Evolutionary conservation across 1,140 invertebrate genomes (phyloP), one percentile per base, ranked within the genome.

Genomic region (Proctacanthus coquilletti): DNA sequence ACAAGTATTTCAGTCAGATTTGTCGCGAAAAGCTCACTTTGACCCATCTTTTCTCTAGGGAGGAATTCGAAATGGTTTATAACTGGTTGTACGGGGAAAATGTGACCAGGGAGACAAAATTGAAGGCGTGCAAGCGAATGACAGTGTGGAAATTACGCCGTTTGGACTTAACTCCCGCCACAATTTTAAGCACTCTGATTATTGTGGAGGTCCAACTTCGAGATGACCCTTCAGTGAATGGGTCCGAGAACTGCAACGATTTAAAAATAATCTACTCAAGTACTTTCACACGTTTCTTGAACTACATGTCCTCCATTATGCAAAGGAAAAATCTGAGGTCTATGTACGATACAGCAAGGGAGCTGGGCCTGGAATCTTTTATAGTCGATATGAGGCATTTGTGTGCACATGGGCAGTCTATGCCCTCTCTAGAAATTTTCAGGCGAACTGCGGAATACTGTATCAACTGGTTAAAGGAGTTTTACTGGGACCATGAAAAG

Each of bases 221-320:
- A 35, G 45, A 47, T 40, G 5, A n/a, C 4, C 4, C 6, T n/a
- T 13, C n/a, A 9, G 11, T 6, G 13, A n/a, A 21, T 17, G 13
- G 3, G 2, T 1, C 23, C 8, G 5, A 18, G 19, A 35, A 46
- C 18, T 46, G 46, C 31, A 38, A 30, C 10, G 23, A 45, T 30
- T 34, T 53, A n/a, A 45, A 51, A 23, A 44, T 36, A 0, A 41
- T 44, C 6, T 60, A 60, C 42, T 48, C 54, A 2, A 52, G 42
- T 11, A 48, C 53, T 11, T 51, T 60, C 15, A 58, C 48, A 0
- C 42, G 56, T 5, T 60, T 60, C 35, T 51, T 54, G 25, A 60
- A 60, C 36, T 59, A 54, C 17, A 60, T 60, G 56, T 60, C 50
- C 0, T 58, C 56, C 8, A 60, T 54, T 2, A 56, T 54, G 30